phyloP scores from a whole-genome alignment of 2,113 vertebrate genomes.

The Emydura subglobosa region DNA sequence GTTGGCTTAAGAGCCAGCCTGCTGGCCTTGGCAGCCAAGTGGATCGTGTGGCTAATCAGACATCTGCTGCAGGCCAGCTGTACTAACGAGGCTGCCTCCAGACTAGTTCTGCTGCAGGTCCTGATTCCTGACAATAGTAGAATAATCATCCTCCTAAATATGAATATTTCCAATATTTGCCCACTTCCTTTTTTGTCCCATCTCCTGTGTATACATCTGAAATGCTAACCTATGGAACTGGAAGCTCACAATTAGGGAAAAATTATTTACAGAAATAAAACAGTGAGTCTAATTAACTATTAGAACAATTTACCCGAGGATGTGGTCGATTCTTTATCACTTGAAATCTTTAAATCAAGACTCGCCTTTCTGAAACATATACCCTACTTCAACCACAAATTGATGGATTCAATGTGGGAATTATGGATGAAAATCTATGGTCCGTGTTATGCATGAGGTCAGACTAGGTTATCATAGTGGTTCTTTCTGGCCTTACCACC shows the following conservation, averaged over 20 bases:
- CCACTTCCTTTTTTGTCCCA: accelerated
- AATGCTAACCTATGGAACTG: background rate
- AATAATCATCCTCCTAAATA: background rate
- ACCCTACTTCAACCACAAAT: background rate
- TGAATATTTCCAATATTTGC: background rate
- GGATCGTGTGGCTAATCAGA: background rate
- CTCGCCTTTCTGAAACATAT: background rate
- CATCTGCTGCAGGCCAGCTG: background rate
- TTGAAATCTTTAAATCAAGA: background rate
- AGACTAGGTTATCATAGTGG: background rate
- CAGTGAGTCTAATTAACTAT: background rate
- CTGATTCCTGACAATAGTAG: too few species aligned
- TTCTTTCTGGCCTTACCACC: background rate
- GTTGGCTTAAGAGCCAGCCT: background rate
- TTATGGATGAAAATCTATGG: background rate
- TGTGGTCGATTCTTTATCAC: background rate
- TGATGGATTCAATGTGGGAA: background rate
- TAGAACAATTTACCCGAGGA: background rate
- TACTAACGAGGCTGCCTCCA: background rate
- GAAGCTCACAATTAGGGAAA: background rate
- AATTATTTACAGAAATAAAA: background rate
- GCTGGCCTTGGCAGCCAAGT: background rate
- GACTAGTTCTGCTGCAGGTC: too few species aligned
- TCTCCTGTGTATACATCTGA: background rate
- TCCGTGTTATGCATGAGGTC: background rate